Percentiles rank a stretch among this genome's conserved stretches.
Evolutionary conservation across 2,797 vertebrate species (phyloP).

Genomic region (Cuniculus paca): DNA sequence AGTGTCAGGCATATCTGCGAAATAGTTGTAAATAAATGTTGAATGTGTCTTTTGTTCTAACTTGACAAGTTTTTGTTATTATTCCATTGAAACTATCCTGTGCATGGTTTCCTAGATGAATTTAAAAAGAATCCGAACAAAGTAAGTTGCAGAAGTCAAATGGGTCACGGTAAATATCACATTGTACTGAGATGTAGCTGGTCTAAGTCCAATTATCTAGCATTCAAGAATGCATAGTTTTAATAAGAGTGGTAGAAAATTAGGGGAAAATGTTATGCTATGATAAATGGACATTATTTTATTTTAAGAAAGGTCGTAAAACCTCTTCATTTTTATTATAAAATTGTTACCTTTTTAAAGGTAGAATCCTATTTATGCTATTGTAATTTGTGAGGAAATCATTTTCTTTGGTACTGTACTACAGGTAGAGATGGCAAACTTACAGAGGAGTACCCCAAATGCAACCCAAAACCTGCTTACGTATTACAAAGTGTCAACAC

Average conservation of each 20-base stretch:
- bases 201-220: neutral
- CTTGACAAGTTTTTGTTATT: neutral
- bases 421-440: neutral
- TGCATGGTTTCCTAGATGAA: neutral
- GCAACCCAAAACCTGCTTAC: neutral
- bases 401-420: neutral
- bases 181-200: neutral
- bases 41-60: neutral
- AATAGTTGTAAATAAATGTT: neutral
- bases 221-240: neutral
- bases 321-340: neutral
- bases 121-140: constrained; percentile 32
- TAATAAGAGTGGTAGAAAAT: constrained; percentile 1
- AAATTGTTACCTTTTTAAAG: neutral
- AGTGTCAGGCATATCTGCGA: neutral
- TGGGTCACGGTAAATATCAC: rapidly evolving
- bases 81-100: neutral
- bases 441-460: neutral
- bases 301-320: neutral
- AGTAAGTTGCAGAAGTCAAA: neutral
- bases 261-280: neutral
- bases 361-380: neutral
- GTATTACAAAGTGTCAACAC: neutral
- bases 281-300: neutral
- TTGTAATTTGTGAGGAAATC: constrained; percentile 2